Evolutionary conservation across 2,888 invertebrate genomes (phyloP).

Genomic region (Caenorhabditis virilis): DNA sequence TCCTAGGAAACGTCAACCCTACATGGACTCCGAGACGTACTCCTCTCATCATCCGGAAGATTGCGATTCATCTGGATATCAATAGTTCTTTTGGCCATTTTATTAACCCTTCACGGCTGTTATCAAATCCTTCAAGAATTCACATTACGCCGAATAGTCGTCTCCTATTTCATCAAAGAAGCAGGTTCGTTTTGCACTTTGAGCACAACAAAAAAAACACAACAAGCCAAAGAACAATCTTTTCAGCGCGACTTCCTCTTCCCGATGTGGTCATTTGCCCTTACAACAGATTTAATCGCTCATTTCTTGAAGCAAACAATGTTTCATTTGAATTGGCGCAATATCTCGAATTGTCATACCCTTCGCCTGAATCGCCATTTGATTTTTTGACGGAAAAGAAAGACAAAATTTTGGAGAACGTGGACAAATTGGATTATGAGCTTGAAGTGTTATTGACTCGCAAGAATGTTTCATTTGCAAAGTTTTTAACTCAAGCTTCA

Average conservation of each 20-base stretch:
- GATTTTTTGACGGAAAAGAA: constrained; percentile 11
- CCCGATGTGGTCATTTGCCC: constrained; percentile 68
- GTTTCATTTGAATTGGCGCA: constrained; percentile 57
- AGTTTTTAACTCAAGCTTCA: constrained; percentile 50
- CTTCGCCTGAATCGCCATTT: constrained; percentile 45
- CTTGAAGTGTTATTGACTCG: constrained; percentile 34
- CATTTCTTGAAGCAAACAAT: constrained; percentile 53
- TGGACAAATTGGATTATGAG: constrained; percentile 44
- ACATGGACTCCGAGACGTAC: constrained; percentile 54
- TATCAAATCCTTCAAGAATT: constrained; percentile 48
- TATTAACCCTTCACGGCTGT: constrained; percentile 47
- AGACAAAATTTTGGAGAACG: constrained; percentile 35
- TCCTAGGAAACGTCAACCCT: constrained; percentile 53
- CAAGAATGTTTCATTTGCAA: constrained; percentile 50
- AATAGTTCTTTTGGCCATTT: constrained; percentile 37
- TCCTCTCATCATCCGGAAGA: constrained; percentile 32
- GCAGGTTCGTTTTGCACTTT: constrained; percentile 19
- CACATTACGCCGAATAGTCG: constrained; percentile 46
- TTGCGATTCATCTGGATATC: constrained; percentile 48
- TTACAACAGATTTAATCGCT: constrained; percentile 63
- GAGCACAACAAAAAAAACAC: neutral
- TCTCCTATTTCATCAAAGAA: constrained; percentile 59
- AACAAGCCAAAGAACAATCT: neutral
- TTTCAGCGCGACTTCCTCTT: constrained; percentile 38
- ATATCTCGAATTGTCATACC: constrained; percentile 62